Evolutionary conservation across 2,797 vertebrate genomes (phyloP), one percentile per base, ranked within the genome.

Genomic region (Typhlichthys eigenmanni): DNA sequence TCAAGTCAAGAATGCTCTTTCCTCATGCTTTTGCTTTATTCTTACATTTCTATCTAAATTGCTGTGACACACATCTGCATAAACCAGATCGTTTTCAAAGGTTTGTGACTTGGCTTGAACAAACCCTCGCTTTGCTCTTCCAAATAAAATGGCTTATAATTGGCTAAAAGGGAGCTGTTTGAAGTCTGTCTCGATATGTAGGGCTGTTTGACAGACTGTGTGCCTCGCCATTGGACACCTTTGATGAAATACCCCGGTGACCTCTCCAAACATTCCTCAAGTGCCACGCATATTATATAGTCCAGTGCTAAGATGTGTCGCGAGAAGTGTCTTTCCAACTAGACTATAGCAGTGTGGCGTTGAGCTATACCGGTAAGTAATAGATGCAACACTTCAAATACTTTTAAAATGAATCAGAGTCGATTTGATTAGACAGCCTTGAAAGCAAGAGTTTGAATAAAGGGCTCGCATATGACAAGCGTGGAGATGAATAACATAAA

Each of bases 381-480:
- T 52, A 19, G 47, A 48, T 19, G 61, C 53, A 9, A 65, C 47
- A 62, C 45, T 72, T 71, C 61, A 64, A 69, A 76, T 58, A 72
- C 77, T 69, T 58, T 46, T 60, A 38, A 79, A 76, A 82, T 79
- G 62, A 80, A 69, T 78, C 74, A 68, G 74, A 82, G 77, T 71
- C 83, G 79, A 84, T 79, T 80, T 79, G 71, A 85, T 82, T 69
- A 79, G 80, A 81, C 73, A 58, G 71, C 78, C 75, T 62, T 74
- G 62, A 80, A 79, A 81, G 69, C 51, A 82, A 76, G 74, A 69
- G 79, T 85, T 84, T 79, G 71, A 79, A 71, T 66, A 73, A 73
- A 69, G 65, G 13, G 61, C 54, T 55, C 61, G 81, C 72, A 62
- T 58, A 55, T 62, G 64, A 69, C 66, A 75, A 74, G 79, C 60